Evolutionary conservation across 2,888 invertebrate species (phyloP).

Genomic region (Ochropleura plecta): DNA sequence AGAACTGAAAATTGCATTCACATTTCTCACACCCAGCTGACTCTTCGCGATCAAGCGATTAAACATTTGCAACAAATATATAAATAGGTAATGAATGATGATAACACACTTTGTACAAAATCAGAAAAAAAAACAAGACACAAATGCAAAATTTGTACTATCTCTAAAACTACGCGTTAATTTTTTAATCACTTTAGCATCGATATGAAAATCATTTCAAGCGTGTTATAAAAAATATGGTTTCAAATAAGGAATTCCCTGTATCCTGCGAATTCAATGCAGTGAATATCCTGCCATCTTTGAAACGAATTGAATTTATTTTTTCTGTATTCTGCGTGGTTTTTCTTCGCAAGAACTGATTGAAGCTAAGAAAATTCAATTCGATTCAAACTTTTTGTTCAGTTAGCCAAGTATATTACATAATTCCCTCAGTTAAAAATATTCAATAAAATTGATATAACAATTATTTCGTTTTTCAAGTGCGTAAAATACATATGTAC

Average conservation of each 20-base stretch:
- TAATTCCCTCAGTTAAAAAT: background rate
- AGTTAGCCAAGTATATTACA: background rate
- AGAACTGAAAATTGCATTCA: background rate
- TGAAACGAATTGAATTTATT: constrained; percentile 14
- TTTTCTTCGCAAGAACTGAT: background rate
- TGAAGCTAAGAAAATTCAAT: background rate
- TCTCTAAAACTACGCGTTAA: constrained; percentile 4
- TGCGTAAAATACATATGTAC: constrained; percentile 31
- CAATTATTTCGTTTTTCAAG: constrained; percentile 22
- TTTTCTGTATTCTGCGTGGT: background rate
- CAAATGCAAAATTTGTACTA: constrained; percentile 54
- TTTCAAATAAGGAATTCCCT: constrained; percentile 25
- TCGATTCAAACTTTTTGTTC: background rate
- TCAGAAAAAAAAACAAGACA: constrained; percentile 1
- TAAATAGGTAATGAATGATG: constrained; percentile 7
- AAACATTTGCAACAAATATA: background rate
- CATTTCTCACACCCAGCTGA: too few species aligned
- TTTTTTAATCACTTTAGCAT: constrained; percentile 1
- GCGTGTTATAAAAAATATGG: constrained; percentile 14
- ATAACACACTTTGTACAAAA: constrained; percentile 30
- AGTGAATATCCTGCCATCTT: background rate
- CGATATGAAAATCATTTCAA: constrained; percentile 46
- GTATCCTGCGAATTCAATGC: constrained; percentile 19
- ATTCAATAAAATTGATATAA: constrained; percentile 7
- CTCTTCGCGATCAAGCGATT: background rate